A percentile compares a stretch with the other conserved stretches of the same genome.
phyloP scores from a whole-genome alignment of 30 jellyfish, hydroid and myxozoan genomes.

The Pelagia noctiluca region DNA sequence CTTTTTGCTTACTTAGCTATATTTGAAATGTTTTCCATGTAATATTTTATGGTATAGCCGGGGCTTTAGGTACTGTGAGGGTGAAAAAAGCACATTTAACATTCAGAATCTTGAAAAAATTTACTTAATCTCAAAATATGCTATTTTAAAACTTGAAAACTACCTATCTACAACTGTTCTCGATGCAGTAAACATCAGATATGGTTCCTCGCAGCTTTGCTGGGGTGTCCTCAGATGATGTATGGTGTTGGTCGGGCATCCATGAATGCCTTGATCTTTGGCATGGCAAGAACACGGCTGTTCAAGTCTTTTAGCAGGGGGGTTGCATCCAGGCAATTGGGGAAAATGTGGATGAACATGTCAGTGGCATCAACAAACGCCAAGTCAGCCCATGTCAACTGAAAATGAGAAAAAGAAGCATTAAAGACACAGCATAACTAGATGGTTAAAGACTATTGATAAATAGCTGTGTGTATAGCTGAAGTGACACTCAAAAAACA shows the following conservation, averaged over 20 bases:
- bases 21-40: too few species aligned
- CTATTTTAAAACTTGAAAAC: too few species aligned
- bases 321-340: conserved; percentile 40
- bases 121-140: too few species aligned
- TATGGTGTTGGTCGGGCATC: conserved; percentile 58
- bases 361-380: conserved; percentile 26
- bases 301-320: conserved; percentile 60
- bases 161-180: too few species aligned
- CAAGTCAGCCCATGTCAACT: conserved; percentile 74
- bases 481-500: background rate
- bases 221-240: too few species aligned
- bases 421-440: background rate
- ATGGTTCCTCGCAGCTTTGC: too few species aligned
- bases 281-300: conserved; percentile 42
- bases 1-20: too few species aligned
- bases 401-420: background rate
- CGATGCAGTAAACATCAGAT: too few species aligned
- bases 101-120: too few species aligned
- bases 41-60: too few species aligned
- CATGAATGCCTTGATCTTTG: conserved; percentile 30
- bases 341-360: background rate
- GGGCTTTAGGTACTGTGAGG: too few species aligned
- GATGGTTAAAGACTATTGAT: background rate
- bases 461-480: background rate
- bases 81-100: too few species aligned